Percentiles rank a stretch among this genome's conserved stretches.
phyloP scores from a whole-genome alignment of 2,113 vertebrate genomes.

The Saguinus imperator region DNA sequence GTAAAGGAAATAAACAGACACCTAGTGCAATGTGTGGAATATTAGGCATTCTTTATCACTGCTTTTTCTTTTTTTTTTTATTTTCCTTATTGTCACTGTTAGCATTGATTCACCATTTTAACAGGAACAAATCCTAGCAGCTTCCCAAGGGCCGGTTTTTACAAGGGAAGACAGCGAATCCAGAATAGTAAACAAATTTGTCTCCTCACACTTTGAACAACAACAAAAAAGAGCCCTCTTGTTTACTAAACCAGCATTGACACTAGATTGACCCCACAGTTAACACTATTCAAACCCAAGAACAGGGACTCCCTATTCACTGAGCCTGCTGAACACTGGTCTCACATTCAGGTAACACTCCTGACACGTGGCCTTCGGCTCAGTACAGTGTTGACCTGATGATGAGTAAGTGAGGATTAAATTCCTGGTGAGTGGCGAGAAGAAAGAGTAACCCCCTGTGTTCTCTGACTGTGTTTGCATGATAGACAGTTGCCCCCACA shows the following conservation, averaged over 20 bases:
- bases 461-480: background rate
- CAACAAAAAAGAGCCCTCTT: background rate
- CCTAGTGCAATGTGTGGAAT: no score
- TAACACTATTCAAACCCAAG: background rate
- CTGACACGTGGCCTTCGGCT: background rate
- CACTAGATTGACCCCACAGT: background rate
- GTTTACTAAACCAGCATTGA: no score
- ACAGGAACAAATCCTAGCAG: background rate
- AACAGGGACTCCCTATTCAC: background rate
- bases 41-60: no score
- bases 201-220: background rate
- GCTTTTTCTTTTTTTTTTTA: background rate
- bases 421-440: background rate
- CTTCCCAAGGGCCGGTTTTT: background rate
- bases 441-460: background rate
- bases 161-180: background rate
- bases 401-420: background rate
- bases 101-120: background rate
- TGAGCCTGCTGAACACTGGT: background rate
- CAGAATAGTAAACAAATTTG: background rate
- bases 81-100: background rate
- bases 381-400: background rate
- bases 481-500: background rate
- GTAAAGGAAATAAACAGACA: background rate
- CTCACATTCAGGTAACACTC: background rate